Percentiles rank a stretch among this genome's conserved stretches.
These are phyloP conservation scores for Listronotus oregonensis DNA, from an alignment of 1,140 invertebrate genomes.

Conservation along the genomic window DNA sequence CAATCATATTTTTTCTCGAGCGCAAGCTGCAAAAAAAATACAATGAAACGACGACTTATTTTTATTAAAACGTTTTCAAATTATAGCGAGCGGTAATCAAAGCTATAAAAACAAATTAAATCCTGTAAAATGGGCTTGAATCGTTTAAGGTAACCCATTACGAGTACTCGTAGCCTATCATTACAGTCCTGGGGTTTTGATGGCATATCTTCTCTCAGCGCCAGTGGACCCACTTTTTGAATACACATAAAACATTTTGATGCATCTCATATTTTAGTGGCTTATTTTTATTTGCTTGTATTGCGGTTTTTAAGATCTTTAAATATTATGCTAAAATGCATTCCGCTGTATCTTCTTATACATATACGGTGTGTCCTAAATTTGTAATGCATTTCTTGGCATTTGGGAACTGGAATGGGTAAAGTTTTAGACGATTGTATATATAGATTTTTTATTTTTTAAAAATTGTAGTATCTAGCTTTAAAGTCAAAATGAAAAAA, in stretches of 20 bases:
- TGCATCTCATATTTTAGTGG: constrained; percentile 38
- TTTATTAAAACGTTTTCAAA: constrained; percentile 56
- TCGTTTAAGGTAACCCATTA: constrained; percentile 55
- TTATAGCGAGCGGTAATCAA: constrained; percentile 56
- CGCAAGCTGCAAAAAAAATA: constrained; percentile 43
- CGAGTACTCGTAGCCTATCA: constrained; percentile 52
- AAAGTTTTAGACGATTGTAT: too few species aligned
- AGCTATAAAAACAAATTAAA: constrained; percentile 58
- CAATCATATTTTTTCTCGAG: constrained; percentile 43
- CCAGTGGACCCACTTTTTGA: constrained; percentile 31
- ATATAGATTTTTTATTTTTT: too few species aligned
- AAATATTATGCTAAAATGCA: too few species aligned
- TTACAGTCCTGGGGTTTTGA: constrained; percentile 43
- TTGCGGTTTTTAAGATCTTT: constrained; percentile 6
- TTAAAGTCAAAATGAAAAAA: too few species aligned
- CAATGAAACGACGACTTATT: constrained; percentile 44
- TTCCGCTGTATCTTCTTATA: too few species aligned
- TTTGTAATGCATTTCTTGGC: too few species aligned
- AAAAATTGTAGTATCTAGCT: too few species aligned
- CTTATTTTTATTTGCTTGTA: constrained; percentile 45
- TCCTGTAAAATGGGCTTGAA: constrained; percentile 53
- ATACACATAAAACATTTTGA: constrained; percentile 43
- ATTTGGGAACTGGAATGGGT: too few species aligned
- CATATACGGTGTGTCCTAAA: too few species aligned
- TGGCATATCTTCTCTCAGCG: constrained; percentile 40